Base-by-base conservation (phyloP, 2,888 invertebrate genomes). In the Iphiclides podalirius region DNA sequence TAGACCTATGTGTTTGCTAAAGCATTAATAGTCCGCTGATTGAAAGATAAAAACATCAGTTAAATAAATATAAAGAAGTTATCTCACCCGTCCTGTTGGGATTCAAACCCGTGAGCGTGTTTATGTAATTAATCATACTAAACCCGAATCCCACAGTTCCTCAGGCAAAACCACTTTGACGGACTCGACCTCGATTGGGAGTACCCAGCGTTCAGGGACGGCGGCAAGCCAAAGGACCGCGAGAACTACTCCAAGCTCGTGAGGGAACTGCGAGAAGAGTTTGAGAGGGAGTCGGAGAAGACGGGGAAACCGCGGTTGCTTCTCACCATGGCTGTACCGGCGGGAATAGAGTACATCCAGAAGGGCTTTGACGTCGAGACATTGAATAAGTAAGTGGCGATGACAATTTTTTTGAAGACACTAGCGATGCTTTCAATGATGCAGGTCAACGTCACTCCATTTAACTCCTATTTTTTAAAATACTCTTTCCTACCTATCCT, bases 131-230 rank as follows among this genome's bases (percentile, higher is more conserved):
- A n/a, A n/a, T n/a, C n/a, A n/a, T n/a, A n/a, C n/a, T n/a, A n/a
- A n/a, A n/a, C n/a, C n/a, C n/a, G n/a, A n/a, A n/a, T n/a, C 2
- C n/a, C 26, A 33, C 74, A 89, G 80, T 96, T 97, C 82, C 90
- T 97, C 60, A 89, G 97, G 61, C 95, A 96, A 73, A 96, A 97
- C 82, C 95, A 96, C 72, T 98, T 98, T 71, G 97, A 98, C 77
- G 97, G 97, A 1, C 88, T 98, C 28, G 97, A 98, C 80, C 89
- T 97, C 62, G 97, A 97, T 78, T 97, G 97, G 97, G 96, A 95
- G 69, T 95, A 95, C 77, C 95, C 95, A 0, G 93, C 94, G 1
- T 94, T 94, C 77, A 85, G 96, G 34, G 95, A 96, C 72, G 95
- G 95, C 23, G 92, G 93, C 52, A 94, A 94, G 63, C 90, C 95